Conservation (phyloP, 2,113 vertebrate genomes). For the Oncorhynchus kisutch region DNA sequence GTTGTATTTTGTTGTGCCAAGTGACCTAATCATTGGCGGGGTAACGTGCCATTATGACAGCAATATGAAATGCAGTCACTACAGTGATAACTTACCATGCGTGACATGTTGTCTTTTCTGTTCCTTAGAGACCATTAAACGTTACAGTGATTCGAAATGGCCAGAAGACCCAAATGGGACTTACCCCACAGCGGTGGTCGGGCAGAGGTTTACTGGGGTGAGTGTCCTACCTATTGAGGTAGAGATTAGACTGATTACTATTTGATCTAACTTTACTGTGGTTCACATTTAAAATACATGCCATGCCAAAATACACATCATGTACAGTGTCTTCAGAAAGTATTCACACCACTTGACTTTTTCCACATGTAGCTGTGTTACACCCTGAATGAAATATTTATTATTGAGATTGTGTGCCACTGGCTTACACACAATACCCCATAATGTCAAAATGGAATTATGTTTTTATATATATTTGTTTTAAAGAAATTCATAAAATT, state of each 20-base stretch:
- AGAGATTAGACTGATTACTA: background rate
- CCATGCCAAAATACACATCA: too few species aligned
- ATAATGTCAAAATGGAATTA: too few species aligned
- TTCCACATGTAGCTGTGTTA: too few species aligned
- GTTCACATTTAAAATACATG: background rate
- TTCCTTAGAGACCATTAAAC: slow-evolving; percentile 80
- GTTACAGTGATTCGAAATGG: slow-evolving; percentile 81
- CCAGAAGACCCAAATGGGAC: slow-evolving; percentile 77
- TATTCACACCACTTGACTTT: too few species aligned
- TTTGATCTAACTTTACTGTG: background rate
- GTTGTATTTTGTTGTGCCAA: background rate
- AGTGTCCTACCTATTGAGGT: slow-evolving; percentile 19
- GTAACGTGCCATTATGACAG: background rate
- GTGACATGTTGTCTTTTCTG: slow-evolving; percentile 8
- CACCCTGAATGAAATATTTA: too few species aligned
- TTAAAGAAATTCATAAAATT: too few species aligned
- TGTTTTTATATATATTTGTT: too few species aligned
- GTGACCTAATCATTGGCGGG: too few species aligned
- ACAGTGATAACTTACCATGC: background rate
- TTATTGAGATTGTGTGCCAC: too few species aligned
- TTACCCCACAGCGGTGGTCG: slow-evolving; percentile 87
- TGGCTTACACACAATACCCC: too few species aligned
- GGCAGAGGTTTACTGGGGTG: slow-evolving; percentile 94
- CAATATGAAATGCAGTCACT: background rate
- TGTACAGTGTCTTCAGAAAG: too few species aligned